Evolutionary conservation across 2,113 vertebrate species (phyloP).

Genomic region (Neoarius graeffei): DNA sequence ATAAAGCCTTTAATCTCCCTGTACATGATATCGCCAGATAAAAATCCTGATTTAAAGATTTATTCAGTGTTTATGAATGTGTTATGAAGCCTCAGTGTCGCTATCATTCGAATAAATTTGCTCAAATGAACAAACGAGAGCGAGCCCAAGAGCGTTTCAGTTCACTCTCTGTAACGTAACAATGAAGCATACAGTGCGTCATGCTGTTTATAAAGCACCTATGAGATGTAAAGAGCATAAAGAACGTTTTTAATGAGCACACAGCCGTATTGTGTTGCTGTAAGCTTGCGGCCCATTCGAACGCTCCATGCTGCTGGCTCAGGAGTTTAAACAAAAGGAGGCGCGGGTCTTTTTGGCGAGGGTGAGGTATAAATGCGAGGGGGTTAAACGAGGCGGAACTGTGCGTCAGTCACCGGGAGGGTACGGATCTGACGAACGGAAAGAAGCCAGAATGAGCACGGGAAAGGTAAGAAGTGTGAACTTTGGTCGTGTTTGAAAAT

Average conservation of each 20-base stretch:
- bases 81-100: neutral
- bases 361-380: constrained; percentile 34
- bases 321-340: constrained; percentile 46
- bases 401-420: constrained; percentile 13
- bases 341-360: neutral
- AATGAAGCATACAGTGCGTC: too few species aligned
- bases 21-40: neutral
- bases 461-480: constrained; percentile 27
- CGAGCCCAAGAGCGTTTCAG: neutral
- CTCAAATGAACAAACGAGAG: neutral
- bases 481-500: neutral
- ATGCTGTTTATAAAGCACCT: neutral
- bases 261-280: constrained; percentile 23
- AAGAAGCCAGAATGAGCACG: constrained; percentile 27
- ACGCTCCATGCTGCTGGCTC: constrained; percentile 39
- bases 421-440: neutral
- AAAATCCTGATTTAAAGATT: neutral
- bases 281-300: neutral
- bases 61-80: neutral
- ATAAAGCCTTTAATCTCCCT: neutral
- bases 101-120: neutral
- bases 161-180: accelerated
- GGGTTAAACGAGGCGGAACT: constrained; percentile 17
- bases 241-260: neutral
- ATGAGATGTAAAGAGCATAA: neutral